phyloP scores from a whole-genome alignment of 2,113 vertebrate genomes.

The Hippolais icterina region DNA sequence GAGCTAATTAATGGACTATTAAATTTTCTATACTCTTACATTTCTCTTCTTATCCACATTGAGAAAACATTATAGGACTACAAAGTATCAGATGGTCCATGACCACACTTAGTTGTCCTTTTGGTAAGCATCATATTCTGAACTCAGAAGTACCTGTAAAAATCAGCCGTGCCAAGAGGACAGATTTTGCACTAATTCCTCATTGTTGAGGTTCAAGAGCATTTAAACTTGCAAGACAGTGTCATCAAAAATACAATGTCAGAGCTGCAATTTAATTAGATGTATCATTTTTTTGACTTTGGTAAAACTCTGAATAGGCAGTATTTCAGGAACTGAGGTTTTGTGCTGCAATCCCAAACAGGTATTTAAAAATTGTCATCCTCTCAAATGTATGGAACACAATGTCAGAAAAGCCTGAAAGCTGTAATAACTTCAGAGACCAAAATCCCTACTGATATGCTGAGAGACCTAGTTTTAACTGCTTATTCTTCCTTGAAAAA shows the following conservation, averaged over 20 bases:
- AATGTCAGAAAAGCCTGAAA: background rate
- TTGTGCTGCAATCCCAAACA: background rate
- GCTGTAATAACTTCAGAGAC: background rate
- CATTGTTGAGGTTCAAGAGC: background rate
- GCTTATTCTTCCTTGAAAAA: background rate
- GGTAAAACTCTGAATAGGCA: background rate
- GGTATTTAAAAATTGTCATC: background rate
- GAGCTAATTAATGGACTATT: background rate
- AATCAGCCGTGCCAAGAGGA: background rate
- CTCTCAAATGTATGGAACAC: background rate
- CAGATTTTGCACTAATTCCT: background rate
- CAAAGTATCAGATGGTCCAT: background rate
- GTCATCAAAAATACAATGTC: background rate
- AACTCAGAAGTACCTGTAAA: background rate
- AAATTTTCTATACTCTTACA: background rate
- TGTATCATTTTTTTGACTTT: background rate
- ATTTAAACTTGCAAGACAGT: background rate
- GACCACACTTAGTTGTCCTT: background rate
- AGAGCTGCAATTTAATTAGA: background rate
- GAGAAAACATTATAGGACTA: background rate
- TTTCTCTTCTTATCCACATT: background rate
- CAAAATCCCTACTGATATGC: background rate
- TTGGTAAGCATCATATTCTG: background rate
- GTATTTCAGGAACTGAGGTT: background rate
- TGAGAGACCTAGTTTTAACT: background rate